These are phyloP conservation scores for Anseranas semipalmata DNA, from an alignment of 2,113 vertebrate genomes.

Conservation along the genomic window DNA sequence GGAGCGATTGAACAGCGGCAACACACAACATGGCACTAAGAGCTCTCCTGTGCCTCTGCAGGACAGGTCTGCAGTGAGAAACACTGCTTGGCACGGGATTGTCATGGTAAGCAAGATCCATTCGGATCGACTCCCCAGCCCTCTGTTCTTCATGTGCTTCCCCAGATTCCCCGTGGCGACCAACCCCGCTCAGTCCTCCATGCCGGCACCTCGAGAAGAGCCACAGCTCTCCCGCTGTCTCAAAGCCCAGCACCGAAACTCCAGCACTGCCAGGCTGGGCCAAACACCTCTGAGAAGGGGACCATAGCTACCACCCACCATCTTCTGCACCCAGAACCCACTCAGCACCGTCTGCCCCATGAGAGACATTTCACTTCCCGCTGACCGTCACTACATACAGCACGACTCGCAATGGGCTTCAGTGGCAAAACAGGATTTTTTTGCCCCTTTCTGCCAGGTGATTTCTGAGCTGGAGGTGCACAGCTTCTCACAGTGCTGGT, in stretches of 20 bases:
- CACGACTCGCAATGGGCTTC: neutral
- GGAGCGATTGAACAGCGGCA: neutral
- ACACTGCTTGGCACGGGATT: neutral
- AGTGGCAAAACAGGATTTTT: neutral
- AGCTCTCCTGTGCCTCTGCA: fast-evolving
- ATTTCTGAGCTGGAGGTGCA: neutral
- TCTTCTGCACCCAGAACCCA: neutral
- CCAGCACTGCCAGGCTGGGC: neutral
- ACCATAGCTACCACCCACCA: neutral
- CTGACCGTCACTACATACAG: fast-evolving
- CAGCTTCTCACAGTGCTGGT: neutral
- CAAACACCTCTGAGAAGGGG: neutral
- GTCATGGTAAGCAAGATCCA: neutral
- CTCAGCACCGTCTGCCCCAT: neutral
- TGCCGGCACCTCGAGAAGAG: fast-evolving
- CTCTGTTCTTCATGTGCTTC: neutral
- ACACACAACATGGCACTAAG: fast-evolving
- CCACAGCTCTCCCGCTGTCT: neutral
- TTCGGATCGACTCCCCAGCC: neutral
- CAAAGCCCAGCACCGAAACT: neutral
- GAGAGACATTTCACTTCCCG: neutral
- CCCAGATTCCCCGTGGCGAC: neutral
- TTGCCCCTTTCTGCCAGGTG: neutral
- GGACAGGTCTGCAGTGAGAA: neutral
- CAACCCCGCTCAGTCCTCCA: neutral